Conservation (phyloP, 2,113 vertebrate genomes). For the Gavia stellata region DNA sequence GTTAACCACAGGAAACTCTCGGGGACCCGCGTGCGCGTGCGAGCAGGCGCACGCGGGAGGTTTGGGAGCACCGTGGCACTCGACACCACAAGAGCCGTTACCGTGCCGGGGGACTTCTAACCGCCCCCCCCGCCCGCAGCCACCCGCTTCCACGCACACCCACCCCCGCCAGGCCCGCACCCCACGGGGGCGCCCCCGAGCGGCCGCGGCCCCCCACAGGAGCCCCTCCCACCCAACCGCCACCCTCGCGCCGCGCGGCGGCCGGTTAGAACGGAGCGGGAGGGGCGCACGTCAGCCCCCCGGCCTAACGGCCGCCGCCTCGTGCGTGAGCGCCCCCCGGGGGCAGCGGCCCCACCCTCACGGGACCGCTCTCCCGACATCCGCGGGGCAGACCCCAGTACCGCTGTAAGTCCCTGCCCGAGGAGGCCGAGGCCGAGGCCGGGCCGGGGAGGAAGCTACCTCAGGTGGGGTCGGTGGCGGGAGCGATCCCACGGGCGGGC, state of each 20-base stretch:
- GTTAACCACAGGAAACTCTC: not conserved
- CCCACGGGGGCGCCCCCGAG: not conserved
- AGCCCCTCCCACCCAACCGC: not conserved
- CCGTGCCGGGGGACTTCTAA: not conserved
- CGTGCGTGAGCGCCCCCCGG: not conserved
- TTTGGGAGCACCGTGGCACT: not conserved
- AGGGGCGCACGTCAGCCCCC: not conserved
- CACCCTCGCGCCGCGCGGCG: not conserved
- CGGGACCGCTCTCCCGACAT: no score
- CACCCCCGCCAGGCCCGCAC: not conserved
- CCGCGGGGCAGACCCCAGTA: not conserved
- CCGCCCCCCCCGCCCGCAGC: not conserved
- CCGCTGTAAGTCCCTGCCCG: no score
- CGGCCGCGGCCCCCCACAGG: no score
- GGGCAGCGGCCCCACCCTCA: not conserved
- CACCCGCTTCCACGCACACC: not conserved
- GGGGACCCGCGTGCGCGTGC: not conserved
- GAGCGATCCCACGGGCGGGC: not conserved
- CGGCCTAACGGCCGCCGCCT: not conserved
- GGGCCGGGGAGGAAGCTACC: not conserved
- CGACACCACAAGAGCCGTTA: not conserved
- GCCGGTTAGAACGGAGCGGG: no score
- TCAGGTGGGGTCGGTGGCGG: not conserved
- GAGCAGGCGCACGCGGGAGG: not conserved
- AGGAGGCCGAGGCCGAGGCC: not conserved